Evolutionary conservation across 2,797 vertebrate species (phyloP).

Genomic region (Notolepis coatsorum): DNA sequence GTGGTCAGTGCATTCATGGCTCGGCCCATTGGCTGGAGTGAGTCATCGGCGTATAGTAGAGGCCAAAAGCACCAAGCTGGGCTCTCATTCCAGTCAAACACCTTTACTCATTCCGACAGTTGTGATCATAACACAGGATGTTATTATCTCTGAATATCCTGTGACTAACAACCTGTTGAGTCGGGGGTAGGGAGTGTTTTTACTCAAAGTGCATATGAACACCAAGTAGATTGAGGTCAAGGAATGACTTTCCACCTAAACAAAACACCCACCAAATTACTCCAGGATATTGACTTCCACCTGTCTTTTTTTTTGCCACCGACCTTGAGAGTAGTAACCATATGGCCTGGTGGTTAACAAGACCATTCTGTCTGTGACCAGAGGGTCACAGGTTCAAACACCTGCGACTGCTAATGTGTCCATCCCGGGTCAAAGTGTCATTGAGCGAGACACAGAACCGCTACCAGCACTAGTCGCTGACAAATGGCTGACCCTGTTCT

Average conservation of each 20-base stretch:
- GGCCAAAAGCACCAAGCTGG: conserved; percentile 48
- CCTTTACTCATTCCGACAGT: conserved; percentile 33
- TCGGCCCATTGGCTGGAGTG: conserved; percentile 16
- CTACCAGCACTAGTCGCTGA: too few species aligned
- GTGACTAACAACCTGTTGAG: conserved; percentile 34
- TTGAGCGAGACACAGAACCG: too few species aligned
- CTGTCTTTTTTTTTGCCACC: background rate
- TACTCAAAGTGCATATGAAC: conserved; percentile 10
- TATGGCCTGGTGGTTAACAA: too few species aligned
- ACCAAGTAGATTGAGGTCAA: conserved; percentile 16
- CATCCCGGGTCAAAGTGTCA: too few species aligned
- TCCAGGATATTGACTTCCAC: background rate
- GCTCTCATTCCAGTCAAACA: conserved; percentile 42
- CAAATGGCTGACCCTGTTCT: too few species aligned
- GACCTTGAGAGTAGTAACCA: background rate
- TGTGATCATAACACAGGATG: conserved; percentile 48
- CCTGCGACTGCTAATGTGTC: too few species aligned
- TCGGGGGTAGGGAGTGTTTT: conserved; percentile 39
- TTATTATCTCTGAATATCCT: conserved; percentile 38
- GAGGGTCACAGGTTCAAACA: too few species aligned
- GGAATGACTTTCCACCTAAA: conserved; percentile 5
- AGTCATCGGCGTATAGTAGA: conserved; percentile 24
- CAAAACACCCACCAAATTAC: conserved; percentile 17
- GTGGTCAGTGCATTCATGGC: conserved; percentile 4
- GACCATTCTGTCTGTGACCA: too few species aligned